phyloP scores from a whole-genome alignment of 2,888 invertebrate genomes.

The Cyclophora albipunctata region DNA sequence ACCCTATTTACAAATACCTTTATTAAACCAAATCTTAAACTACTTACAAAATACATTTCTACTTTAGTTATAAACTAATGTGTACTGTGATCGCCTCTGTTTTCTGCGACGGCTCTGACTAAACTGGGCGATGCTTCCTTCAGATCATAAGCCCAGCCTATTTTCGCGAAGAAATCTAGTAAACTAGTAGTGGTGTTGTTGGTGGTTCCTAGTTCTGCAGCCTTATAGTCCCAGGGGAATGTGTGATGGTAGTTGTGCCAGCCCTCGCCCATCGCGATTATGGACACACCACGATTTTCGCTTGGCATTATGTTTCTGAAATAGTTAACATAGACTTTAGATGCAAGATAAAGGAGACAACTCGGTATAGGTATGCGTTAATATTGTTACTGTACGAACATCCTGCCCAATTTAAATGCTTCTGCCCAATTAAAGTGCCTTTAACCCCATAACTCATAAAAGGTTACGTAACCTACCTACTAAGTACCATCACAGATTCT shows the following conservation, averaged over 20 bases:
- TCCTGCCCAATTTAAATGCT: too few relatives aligned
- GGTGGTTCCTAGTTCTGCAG: conserved; percentile 86
- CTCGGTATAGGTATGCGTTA: too few relatives aligned
- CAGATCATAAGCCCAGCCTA: conserved; percentile 87
- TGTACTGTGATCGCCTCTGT: conserved; percentile 57
- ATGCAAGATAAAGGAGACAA: not conserved
- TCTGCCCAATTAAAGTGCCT: too few relatives aligned
- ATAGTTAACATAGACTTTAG: conserved; percentile 7
- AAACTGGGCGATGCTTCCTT: conserved; percentile 77
- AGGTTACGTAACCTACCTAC: too few relatives aligned
- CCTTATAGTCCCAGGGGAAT: conserved; percentile 95
- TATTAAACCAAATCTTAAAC: too few relatives aligned
- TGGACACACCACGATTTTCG: conserved; percentile 83
- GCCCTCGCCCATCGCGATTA: conserved; percentile 87
- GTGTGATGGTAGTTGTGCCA: conserved; percentile 97
- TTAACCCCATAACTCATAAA: too few relatives aligned
- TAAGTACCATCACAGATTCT: too few relatives aligned
- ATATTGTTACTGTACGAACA: too few relatives aligned
- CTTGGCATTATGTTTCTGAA: conserved; percentile 84
- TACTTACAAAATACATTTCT: too few relatives aligned
- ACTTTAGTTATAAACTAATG: too few relatives aligned
- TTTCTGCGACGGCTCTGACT: conserved; percentile 63
- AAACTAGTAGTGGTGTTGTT: conserved; percentile 82
- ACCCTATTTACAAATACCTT: too few relatives aligned
- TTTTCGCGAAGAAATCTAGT: conserved; percentile 80